Evolutionary conservation across 2,888 invertebrate species (phyloP).

Genomic region (Nineta flava): DNA sequence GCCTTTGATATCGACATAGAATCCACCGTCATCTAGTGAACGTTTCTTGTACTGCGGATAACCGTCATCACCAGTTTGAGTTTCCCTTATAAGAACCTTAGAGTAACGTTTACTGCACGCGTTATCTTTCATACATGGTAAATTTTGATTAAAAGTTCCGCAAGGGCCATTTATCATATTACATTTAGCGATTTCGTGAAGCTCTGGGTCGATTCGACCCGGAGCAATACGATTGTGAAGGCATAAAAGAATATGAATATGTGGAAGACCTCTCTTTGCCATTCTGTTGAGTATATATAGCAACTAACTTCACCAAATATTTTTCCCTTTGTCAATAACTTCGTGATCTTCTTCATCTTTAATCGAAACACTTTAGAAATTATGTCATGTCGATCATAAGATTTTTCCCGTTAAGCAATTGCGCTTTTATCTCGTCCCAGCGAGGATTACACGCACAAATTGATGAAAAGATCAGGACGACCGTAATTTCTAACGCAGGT

Average conservation of each 20-base stretch:
- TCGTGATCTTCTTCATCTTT: background rate
- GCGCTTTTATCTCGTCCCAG: background rate
- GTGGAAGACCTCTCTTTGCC: slow-evolving; percentile 15
- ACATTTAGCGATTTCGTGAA: background rate
- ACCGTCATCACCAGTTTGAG: slow-evolving; percentile 16
- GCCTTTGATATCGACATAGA: background rate
- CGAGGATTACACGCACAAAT: background rate
- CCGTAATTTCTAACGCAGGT: slow-evolving; percentile 13
- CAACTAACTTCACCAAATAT: slow-evolving; percentile 12
- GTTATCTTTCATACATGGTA: slow-evolving; percentile 19
- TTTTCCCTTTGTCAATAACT: background rate
- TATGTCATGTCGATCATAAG: background rate
- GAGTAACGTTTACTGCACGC: slow-evolving; percentile 24
- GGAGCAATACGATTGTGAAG: slow-evolving; percentile 8
- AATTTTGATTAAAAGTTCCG: background rate
- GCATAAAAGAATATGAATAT: slow-evolving; percentile 5
- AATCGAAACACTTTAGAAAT: slow-evolving; percentile 5
- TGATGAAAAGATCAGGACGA: slow-evolving; percentile 16
- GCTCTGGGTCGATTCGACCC: slow-evolving; percentile 9
- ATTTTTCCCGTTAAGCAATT: background rate
- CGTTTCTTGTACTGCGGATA: slow-evolving; percentile 20
- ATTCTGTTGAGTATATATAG: slow-evolving; percentile 11
- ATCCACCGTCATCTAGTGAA: background rate
- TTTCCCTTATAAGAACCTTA: slow-evolving; percentile 16
- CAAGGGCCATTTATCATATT: slow-evolving; percentile 1